Conservation (phyloP, 64 coral and sea anemone genomes). For the Actinia tenebrosa region DNA sequence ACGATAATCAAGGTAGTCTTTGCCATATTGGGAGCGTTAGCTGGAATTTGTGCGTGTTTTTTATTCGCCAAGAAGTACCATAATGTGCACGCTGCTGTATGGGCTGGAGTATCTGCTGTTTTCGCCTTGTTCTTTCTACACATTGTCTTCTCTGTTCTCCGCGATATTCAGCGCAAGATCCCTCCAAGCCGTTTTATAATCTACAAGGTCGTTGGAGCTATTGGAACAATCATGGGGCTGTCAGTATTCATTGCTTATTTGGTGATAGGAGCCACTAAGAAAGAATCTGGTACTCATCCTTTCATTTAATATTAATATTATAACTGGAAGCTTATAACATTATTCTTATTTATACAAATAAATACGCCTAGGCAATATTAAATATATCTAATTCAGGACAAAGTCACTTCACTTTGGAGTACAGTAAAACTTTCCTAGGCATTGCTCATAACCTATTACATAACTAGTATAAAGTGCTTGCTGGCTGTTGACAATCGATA, state of each 20-base stretch:
- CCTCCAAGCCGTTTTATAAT: neutral
- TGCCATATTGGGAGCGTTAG: neutral
- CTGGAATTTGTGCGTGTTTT: neutral
- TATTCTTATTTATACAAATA: too few relatives aligned
- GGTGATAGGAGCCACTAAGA: neutral
- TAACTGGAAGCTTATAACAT: too few relatives aligned
- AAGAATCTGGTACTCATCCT: neutral
- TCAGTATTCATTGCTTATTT: neutral
- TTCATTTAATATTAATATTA: too few relatives aligned
- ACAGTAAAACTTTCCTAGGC: too few relatives aligned
- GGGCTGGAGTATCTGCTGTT: neutral
- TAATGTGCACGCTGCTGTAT: neutral
- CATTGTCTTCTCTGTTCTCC: conserved; percentile 7
- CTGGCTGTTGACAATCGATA: too few relatives aligned
- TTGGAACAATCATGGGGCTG: neutral
- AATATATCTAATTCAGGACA: too few relatives aligned
- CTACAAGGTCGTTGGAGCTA: neutral
- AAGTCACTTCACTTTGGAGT: too few relatives aligned
- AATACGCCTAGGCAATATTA: too few relatives aligned
- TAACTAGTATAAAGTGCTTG: too few relatives aligned
- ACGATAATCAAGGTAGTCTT: conserved; percentile 6
- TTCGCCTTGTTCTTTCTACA: conserved; percentile 3
- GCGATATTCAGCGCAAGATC: neutral
- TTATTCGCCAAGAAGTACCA: neutral
- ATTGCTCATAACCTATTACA: too few relatives aligned